phyloP scores from a whole-genome alignment of 2,888 invertebrate species.

The Archaeoteleia sp. region DNA sequence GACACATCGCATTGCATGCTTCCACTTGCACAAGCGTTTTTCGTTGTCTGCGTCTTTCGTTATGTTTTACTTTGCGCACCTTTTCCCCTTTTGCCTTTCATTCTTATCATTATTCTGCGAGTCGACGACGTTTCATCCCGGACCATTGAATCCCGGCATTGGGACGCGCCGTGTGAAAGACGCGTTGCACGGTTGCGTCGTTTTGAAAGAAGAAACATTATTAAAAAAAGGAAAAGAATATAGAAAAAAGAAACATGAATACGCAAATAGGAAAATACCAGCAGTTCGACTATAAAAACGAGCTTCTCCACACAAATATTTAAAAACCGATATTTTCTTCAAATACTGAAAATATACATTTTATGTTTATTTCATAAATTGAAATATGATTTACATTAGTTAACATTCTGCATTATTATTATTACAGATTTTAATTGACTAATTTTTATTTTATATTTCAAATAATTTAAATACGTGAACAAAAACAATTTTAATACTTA shows the following conservation, averaged over 20 bases:
- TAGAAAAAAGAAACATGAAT: not conserved
- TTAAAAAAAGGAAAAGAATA: conserved; percentile 2
- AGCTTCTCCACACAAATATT: too few species aligned
- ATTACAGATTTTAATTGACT: too few species aligned
- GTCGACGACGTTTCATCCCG: conserved; percentile 9
- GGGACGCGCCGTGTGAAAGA: conserved; percentile 9
- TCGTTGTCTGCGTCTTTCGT: conserved; percentile 1
- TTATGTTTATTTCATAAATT: too few species aligned
- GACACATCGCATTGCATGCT: not conserved
- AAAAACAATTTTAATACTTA: too few species aligned
- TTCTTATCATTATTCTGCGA: conserved; percentile 14
- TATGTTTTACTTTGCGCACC: not conserved
- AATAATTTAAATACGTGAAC: too few species aligned
- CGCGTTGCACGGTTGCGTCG: conserved; percentile 7
- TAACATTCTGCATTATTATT: too few species aligned
- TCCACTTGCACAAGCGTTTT: conserved; percentile 4
- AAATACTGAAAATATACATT: too few species aligned
- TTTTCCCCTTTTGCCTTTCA: conserved; percentile 5
- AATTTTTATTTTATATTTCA: too few species aligned
- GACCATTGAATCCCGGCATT: conserved; percentile 13
- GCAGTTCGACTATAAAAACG: conserved; percentile 13
- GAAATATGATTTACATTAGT: too few species aligned
- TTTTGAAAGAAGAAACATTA: conserved; percentile 11
- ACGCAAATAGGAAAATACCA: conserved; percentile 3
- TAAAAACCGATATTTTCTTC: too few species aligned